Percentiles rank a stretch among this genome's conserved stretches.
These are phyloP conservation scores for Euura saliciscinereae DNA, from an alignment of 1,140 invertebrate genomes.

Conservation along the genomic window DNA sequence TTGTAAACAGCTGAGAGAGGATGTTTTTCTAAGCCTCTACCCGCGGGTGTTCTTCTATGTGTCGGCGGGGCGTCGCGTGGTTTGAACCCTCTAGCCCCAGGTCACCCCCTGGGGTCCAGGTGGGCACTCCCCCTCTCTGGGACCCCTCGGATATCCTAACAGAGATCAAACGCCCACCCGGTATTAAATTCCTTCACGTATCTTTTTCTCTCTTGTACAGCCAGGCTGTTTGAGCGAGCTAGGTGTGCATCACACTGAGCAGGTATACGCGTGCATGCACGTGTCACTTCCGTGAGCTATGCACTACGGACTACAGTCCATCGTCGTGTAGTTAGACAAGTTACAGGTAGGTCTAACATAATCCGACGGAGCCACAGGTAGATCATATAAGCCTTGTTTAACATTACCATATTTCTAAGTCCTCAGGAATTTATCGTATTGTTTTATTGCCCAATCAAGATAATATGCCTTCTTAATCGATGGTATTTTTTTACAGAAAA, in stretches of 20 bases:
- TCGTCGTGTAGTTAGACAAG: background rate
- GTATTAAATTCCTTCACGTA: background rate
- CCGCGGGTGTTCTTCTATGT: conserved; percentile 13
- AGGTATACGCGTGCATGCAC: background rate
- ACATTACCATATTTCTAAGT: too few relatives aligned
- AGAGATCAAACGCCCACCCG: conserved; percentile 4
- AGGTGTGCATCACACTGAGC: too few relatives aligned
- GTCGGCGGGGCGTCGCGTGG: background rate
- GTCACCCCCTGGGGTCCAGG: background rate
- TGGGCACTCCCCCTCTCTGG: conserved; percentile 14
- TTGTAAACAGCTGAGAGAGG: conserved; percentile 17
- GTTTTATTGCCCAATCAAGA: too few relatives aligned
- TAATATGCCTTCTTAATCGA: too few relatives aligned
- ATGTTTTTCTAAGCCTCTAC: conserved; percentile 17
- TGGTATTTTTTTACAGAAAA: too few relatives aligned
- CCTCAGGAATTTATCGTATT: too few relatives aligned
- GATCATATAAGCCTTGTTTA: background rate
- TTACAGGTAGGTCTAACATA: background rate
- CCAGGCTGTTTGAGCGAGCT: too few relatives aligned
- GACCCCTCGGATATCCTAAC: background rate
- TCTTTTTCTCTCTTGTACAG: background rate
- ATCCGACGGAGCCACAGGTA: background rate
- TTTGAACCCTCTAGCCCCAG: conserved; percentile 2
- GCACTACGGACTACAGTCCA: background rate
- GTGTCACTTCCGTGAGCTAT: conserved; percentile 5